Percentiles rank a stretch among this genome's conserved stretches.
These are phyloP conservation scores for Sebastiscus tertius DNA, from an alignment of 2,797 vertebrate species.

Conservation along the genomic window DNA sequence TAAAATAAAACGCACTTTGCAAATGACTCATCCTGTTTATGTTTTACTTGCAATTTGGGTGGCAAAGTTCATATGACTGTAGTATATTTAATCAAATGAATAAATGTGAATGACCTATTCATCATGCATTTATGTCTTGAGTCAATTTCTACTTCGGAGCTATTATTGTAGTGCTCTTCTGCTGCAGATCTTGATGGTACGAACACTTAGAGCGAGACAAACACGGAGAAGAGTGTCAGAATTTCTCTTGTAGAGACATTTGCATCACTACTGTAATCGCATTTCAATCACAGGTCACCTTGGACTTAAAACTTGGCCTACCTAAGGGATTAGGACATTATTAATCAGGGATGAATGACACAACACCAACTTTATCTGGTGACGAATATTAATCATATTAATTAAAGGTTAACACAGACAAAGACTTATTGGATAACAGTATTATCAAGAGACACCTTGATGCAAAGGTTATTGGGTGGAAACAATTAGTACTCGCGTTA, in stretches of 20 bases:
- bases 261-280: constrained; percentile 31
- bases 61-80: constrained; percentile 65
- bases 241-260: background rate
- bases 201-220: background rate
- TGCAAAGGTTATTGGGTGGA: constrained; percentile 20
- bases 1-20: constrained; percentile 89
- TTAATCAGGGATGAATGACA: constrained; percentile 55
- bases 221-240: background rate
- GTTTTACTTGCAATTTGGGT: constrained; percentile 76
- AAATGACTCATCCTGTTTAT: constrained; percentile 81
- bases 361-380: constrained; percentile 54
- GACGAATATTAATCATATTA: constrained; percentile 58
- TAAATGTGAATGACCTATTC: constrained; percentile 74
- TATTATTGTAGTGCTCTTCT: background rate
- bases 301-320: constrained; percentile 61
- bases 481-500: background rate
- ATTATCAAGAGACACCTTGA: constrained; percentile 38
- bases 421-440: constrained; percentile 44
- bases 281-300: constrained; percentile 73
- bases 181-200: background rate
- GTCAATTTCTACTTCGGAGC: constrained; percentile 43
- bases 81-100: constrained; percentile 74
- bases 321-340: constrained; percentile 65
- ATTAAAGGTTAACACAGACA: constrained; percentile 45
- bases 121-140: constrained; percentile 72